A percentile compares a stretch with the other conserved stretches of the same genome.
Conservation (phyloP, 2,113 vertebrate genomes). For the Xiphophorus couchianus region DNA sequence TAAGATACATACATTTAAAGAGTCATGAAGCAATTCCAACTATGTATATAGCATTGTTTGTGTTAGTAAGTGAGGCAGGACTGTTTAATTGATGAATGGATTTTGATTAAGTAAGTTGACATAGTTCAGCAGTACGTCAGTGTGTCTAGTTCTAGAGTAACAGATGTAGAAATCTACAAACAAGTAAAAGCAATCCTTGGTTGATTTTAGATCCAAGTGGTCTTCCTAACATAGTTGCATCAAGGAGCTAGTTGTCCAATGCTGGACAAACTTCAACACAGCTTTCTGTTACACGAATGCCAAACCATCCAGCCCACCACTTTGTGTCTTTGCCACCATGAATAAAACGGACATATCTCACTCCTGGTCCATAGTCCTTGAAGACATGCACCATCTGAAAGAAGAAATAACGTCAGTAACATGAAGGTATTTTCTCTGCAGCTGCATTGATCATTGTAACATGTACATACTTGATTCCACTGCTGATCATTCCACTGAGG, state of each 20-base stretch:
- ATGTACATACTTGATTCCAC: constrained; percentile 70
- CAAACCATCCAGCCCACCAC: constrained; percentile 92
- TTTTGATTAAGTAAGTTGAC: too few species aligned
- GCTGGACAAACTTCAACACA: constrained; percentile 82
- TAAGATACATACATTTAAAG: neutral
- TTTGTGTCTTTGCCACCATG: constrained; percentile 89
- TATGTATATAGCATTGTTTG: too few species aligned
- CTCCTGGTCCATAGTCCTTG: constrained; percentile 85
- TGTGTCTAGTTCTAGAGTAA: too few species aligned
- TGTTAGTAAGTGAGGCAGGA: neutral
- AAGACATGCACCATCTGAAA: constrained; percentile 89
- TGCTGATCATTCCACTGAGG: constrained; percentile 73
- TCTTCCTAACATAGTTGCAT: neutral
- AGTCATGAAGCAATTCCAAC: too few species aligned
- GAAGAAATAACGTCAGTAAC: neutral
- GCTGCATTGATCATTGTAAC: neutral
- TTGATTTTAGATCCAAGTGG: too few species aligned
- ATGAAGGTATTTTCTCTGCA: neutral
- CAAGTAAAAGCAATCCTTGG: too few species aligned
- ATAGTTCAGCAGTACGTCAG: too few species aligned
- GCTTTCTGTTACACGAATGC: constrained; percentile 90
- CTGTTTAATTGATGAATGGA: neutral
- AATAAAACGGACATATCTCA: constrained; percentile 85
- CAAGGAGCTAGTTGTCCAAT: constrained; percentile 6
- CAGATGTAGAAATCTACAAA: too few species aligned